These are phyloP conservation scores for Camelus dromedarius DNA, from an alignment of 2,113 vertebrate genomes.

Conservation along the genomic window DNA sequence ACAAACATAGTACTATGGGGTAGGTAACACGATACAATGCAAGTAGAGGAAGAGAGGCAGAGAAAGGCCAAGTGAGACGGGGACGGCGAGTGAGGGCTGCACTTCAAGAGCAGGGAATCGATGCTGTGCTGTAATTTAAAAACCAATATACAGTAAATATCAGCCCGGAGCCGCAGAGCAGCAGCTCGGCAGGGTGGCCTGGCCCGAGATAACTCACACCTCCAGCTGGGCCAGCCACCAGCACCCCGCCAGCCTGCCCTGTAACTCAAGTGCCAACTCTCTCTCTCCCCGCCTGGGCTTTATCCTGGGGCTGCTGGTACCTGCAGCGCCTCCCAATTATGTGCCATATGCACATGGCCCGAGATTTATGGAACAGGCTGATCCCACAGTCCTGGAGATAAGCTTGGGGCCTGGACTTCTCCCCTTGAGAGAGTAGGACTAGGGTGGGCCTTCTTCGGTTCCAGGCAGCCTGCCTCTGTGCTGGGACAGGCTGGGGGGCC, in stretches of 20 bases:
- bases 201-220: slow-evolving; percentile 67
- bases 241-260: not conserved
- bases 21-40: not conserved
- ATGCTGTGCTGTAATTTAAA: slow-evolving; percentile 84
- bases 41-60: not conserved
- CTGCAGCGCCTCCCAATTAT: not conserved
- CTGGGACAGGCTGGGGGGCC: not conserved
- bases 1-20: not conserved
- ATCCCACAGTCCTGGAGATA: not conserved
- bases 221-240: not conserved
- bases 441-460: not conserved
- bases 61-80: not conserved
- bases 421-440: accelerated
- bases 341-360: not conserved
- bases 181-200: not conserved
- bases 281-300: not conserved
- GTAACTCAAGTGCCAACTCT: not conserved
- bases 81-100: not conserved
- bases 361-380: not conserved
- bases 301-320: accelerated
- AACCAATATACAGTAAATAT: slow-evolving; percentile 83
- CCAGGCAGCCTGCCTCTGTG: not conserved
- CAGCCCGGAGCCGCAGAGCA: not conserved
- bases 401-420: not conserved
- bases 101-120: slow-evolving; percentile 76